Evolutionary conservation across 2,113 vertebrate species (phyloP), one percentile per base, ranked within the genome.

Genomic region (Hiodon alosoides): DNA sequence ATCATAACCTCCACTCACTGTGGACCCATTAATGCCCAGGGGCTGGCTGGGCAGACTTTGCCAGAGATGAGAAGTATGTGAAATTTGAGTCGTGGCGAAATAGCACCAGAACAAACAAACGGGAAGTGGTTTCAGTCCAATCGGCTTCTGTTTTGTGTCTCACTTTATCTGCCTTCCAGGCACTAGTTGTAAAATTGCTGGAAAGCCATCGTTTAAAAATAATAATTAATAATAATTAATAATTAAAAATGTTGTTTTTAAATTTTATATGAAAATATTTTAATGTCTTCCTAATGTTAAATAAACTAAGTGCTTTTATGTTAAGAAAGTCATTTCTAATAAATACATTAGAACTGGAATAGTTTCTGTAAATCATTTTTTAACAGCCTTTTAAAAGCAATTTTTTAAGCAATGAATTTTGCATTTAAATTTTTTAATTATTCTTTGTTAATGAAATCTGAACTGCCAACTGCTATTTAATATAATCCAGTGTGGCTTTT

Each of bases 121-220:
- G 31, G 31, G 31, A 83, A 88, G 90, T 93, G 90, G 91, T 94
- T 93, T 95, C 89, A 90, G 94, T 95, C 91, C 90, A 92, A 93
- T 95, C 91, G 92, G 14, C 9, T 11, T 13, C 69, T 60, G 17
- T 14, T 0, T 67, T 88, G 93, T 95, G 91, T 90, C 91, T 94
- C 90, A 90, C 89, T 92, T 91, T 93, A 93, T 94, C 92, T 91
- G 89, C 93, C 84, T 95, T 89, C 84, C 86, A 89, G 91, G 93
- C 93, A 94, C 93, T 93, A 92, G 94, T 93, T 95, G 93, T 93
- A 93, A 93, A 93, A 85, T 92, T 94, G 93, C 94, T 94, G 90
- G 89, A 83, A 85, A 84, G 82, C 88, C 85, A 82, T 84, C 83
- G 87, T 82, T 88, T 83, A 82, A 90, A 89, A 90, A 86, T 86